Evolutionary conservation across 2,113 vertebrate species (phyloP), one percentile per base, ranked within the genome.

Genomic region (Gallinago paraguaiae): DNA sequence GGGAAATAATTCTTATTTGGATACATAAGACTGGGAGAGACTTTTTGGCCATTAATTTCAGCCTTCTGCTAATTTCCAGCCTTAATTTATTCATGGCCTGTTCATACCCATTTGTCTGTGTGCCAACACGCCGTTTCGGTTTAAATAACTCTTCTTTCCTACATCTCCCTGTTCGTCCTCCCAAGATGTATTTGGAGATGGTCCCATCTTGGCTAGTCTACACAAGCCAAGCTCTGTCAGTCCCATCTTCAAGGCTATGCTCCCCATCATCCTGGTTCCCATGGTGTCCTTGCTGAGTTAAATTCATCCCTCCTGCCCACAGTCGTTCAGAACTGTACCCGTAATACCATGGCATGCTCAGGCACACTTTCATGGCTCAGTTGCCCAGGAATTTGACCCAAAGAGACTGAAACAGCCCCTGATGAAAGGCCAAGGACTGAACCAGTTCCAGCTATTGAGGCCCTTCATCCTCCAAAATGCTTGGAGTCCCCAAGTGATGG

Each of bases 21-120:
- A 82, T 87, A 89, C 35, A 7, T 60, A 87, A 91, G 61, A 68
- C 83, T 3, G 5, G 0, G 53, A 17, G 9, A 89, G 77, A 61
- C 31, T n/a, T 92, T 95, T 50, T 92, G 81, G 65, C 57, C 94
- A 89, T 93, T 85, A 91, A 92, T 95, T 90, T 93, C 61, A 91
- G 61, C 45, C 81, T 85, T 68, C 84, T 85, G 86, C 75, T 96
- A 97, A 96, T 95, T 95, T 77, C 82, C 90, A 91, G 75, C 50
- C 46, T 86, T 70, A 82, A 95, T 94, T 93, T 96, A 96, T 95
- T 93, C 84, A 90, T 37, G 67, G 82, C 63, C 54, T 85, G 84
- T 33, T 94, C 78, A 39, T 90, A 91, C 25, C 78, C 84, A 82
- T 95, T 94, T 91, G 91, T 82, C 67, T 19, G 18, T 35, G 53